Conservation (phyloP, 1,140 invertebrate genomes). For the Liolophura sinensis region DNA sequence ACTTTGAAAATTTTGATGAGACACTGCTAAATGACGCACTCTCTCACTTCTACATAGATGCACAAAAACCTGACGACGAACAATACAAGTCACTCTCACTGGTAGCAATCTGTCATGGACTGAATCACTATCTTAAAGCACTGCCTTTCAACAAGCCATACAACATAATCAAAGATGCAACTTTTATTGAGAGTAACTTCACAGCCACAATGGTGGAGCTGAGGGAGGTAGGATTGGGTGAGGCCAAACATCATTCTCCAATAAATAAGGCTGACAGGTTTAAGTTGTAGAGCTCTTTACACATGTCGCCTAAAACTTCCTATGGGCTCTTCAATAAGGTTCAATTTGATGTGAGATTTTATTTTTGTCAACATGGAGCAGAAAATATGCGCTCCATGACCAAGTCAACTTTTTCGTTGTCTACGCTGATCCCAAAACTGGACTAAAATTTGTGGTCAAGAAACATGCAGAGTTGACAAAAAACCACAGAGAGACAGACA, state of each 20-base stretch:
- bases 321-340: conserved; percentile 19
- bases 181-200: conserved; percentile 5
- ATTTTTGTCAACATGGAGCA: conserved; percentile 10
- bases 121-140: conserved; percentile 9
- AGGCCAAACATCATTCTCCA: conserved; percentile 1
- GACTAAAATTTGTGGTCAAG: conserved; percentile 8
- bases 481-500: no score
- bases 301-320: conserved; percentile 9
- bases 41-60: conserved; percentile 4
- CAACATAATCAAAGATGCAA: conserved; percentile 12
- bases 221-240: conserved; percentile 9
- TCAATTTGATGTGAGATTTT: conserved; percentile 20
- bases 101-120: not conserved
- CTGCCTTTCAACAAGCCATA: conserved; percentile 8
- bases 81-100: not conserved
- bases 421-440: conserved; percentile 5
- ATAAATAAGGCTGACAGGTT: conserved; percentile 4
- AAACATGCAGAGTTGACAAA: no score
- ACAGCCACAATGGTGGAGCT: conserved; percentile 7
- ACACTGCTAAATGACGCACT: not conserved
- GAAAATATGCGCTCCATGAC: conserved; percentile 17
- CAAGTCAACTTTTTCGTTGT: conserved; percentile 16
- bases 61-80: not conserved
- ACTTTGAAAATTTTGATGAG: conserved; percentile 1
- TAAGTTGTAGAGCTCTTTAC: not conserved